Percentiles rank a stretch among this genome's conserved stretches.
Conservation (phyloP, 37 sponge, comb jelly and placozoan genomes). For the Lycopodina hypogea region DNA sequence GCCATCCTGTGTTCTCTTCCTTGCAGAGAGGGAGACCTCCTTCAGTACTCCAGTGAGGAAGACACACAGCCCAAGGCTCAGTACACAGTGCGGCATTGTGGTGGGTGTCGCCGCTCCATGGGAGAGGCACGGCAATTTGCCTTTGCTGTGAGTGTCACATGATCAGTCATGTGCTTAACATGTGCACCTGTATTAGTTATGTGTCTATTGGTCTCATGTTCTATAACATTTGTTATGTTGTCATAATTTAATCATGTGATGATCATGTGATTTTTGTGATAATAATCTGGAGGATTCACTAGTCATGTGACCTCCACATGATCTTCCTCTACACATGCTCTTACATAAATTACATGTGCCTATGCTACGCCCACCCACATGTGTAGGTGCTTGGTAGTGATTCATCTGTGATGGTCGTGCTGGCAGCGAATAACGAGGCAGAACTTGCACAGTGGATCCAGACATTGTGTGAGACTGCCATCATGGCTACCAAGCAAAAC, state of each 20-base stretch:
- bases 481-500: neutral
- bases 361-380: too few species aligned
- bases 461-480: slow-evolving; percentile 56
- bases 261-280: neutral
- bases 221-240: neutral
- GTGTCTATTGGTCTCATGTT: neutral
- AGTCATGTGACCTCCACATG: too few species aligned
- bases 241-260: neutral
- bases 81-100: slow-evolving; percentile 22
- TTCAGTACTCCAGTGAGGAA: slow-evolving; percentile 47
- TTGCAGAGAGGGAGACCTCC: slow-evolving; percentile 28
- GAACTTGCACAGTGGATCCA: slow-evolving; percentile 68
- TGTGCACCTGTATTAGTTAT: neutral
- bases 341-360: too few species aligned
- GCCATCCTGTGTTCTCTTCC: too few species aligned
- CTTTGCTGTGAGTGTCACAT: slow-evolving; percentile 34
- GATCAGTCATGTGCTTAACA: neutral
- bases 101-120: slow-evolving; percentile 38
- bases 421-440: slow-evolving; percentile 52
- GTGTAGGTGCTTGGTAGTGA: slow-evolving; percentile 8
- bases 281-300: neutral
- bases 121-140: slow-evolving; percentile 38
- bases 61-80: slow-evolving; percentile 10
- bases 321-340: too few species aligned
- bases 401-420: slow-evolving; percentile 1